Percentiles rank a stretch among this genome's conserved stretches.
phyloP scores from a whole-genome alignment of 2,888 invertebrate species.

The Orchesellides sinensis region DNA sequence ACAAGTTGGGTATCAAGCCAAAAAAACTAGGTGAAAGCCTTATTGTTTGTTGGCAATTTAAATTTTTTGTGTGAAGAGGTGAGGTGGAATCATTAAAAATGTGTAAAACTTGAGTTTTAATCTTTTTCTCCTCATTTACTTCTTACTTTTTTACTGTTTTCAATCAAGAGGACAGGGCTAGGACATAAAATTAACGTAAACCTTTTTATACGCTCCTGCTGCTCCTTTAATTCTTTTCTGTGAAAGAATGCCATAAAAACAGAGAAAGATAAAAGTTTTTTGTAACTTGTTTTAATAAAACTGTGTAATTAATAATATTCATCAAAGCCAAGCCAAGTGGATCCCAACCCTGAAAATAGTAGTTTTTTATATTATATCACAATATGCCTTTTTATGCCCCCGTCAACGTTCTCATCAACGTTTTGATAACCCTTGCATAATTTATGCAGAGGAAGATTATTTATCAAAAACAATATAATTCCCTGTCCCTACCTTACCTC shows the following conservation, averaged over 20 bases:
- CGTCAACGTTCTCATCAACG: slow-evolving; percentile 28
- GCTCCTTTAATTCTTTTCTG: slow-evolving; percentile 22
- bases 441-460: slow-evolving; percentile 39
- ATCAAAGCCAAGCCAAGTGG: slow-evolving; percentile 13
- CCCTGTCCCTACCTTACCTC: not conserved
- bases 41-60: too few relatives aligned
- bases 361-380: not conserved
- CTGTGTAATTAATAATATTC: slow-evolving; percentile 59
- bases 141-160: too few relatives aligned
- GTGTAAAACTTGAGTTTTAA: too few relatives aligned
- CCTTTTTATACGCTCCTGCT: too few relatives aligned
- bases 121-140: too few relatives aligned
- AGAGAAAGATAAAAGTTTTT: not conserved
- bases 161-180: not conserved
- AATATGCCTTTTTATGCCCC: not conserved
- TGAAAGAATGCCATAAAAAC: too few relatives aligned
- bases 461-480: too few relatives aligned
- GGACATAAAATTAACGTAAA: not conserved
- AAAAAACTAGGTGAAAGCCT: too few relatives aligned
- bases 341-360: slow-evolving; percentile 13
- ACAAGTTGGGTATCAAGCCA: too few relatives aligned
- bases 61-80: too few relatives aligned
- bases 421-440: slow-evolving; percentile 18
- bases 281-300: slow-evolving; percentile 54
- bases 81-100: too few relatives aligned